These are phyloP conservation scores for Conopomorpha cramerella DNA, from an alignment of 1,140 invertebrate genomes.

Conservation along the genomic window DNA sequence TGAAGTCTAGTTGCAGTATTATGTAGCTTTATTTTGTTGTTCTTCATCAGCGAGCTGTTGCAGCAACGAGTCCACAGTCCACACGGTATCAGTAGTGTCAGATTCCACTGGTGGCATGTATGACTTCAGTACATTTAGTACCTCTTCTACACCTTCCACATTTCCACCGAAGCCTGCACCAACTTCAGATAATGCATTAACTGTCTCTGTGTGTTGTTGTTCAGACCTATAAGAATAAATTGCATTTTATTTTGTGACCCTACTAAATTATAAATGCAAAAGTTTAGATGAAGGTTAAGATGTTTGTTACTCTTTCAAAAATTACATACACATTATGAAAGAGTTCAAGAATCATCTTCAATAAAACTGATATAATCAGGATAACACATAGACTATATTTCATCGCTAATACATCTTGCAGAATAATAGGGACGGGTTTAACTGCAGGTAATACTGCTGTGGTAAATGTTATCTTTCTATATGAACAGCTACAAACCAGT, in stretches of 20 bases:
- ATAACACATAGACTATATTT: no score
- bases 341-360: no score
- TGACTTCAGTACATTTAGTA: conserved; percentile 26
- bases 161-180: conserved; percentile 23
- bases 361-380: conserved; percentile 2
- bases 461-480: no score
- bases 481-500: no score
- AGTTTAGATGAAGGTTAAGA: no score
- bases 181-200: conserved; percentile 34
- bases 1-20: not conserved
- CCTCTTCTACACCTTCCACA: conserved; percentile 33
- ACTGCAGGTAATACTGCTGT: no score
- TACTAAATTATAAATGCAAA: no score
- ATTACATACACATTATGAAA: no score
- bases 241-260: no score
- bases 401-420: no score
- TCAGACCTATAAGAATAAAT: conserved; percentile 24
- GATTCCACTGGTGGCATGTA: conserved; percentile 27
- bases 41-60: conserved; percentile 25
- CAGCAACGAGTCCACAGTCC: conserved; percentile 40
- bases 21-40: conserved; percentile 5
- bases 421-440: no score
- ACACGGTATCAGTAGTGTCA: conserved; percentile 35
- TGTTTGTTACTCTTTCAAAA: no score
- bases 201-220: conserved; percentile 35